These are phyloP conservation scores for Cyanocitta stelleri DNA, from an alignment of 2,113 vertebrate genomes.

Conservation along the genomic window DNA sequence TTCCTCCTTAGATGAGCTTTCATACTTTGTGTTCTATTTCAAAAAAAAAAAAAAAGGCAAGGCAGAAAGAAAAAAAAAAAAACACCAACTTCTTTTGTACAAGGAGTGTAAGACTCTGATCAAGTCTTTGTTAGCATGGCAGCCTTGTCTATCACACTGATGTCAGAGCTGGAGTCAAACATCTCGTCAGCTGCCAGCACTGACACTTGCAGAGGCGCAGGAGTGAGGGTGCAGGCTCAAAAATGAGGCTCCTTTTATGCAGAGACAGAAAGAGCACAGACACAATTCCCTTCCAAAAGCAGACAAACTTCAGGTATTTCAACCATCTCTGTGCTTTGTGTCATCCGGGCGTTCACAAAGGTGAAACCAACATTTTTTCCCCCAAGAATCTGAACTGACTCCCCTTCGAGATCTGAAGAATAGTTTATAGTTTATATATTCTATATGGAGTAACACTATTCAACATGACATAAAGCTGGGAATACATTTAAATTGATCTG, in stretches of 20 bases:
- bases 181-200: neutral
- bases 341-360: neutral
- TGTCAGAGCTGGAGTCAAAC: neutral
- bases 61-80: too few relatives aligned
- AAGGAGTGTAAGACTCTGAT: neutral
- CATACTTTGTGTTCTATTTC: neutral
- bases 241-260: neutral
- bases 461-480: neutral
- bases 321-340: neutral
- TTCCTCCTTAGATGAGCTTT: constrained; percentile 54
- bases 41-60: neutral
- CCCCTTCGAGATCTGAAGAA: neutral
- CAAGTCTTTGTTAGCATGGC: neutral
- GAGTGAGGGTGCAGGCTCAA: neutral
- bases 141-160: neutral
- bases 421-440: neutral
- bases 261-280: neutral
- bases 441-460: neutral
- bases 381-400: neutral
- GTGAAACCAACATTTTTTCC: neutral
- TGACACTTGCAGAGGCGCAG: neutral
- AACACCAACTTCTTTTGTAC: neutral
- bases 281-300: neutral
- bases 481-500: neutral
- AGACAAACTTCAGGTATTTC: neutral